Conservation (phyloP, 2,797 vertebrate genomes). For the Sebastes elongatus region DNA sequence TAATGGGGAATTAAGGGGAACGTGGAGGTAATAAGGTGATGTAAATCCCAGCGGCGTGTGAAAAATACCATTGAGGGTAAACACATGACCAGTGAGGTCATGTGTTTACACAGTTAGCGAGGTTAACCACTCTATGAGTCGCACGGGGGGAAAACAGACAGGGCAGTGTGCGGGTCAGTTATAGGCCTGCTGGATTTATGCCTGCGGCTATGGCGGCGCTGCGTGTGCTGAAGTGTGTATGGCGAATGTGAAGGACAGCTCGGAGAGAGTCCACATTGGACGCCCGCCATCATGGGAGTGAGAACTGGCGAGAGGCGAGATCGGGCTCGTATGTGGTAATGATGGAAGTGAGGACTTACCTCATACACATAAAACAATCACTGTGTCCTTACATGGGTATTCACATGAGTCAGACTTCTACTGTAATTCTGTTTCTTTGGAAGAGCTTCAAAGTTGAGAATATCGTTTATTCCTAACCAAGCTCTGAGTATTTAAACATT, state of each 20-base stretch:
- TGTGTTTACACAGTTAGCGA: slow-evolving; percentile 76
- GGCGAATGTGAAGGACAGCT: slow-evolving; percentile 47
- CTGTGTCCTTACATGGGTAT: slow-evolving; percentile 73
- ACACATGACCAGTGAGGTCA: slow-evolving; percentile 76
- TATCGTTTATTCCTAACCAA: background rate
- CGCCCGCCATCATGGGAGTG: slow-evolving; percentile 48
- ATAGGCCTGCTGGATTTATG: slow-evolving; percentile 57
- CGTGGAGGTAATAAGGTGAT: slow-evolving; percentile 56
- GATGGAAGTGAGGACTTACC: slow-evolving; percentile 66
- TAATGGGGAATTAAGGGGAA: slow-evolving; percentile 67
- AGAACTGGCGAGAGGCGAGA: slow-evolving; percentile 44
- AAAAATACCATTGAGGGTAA: slow-evolving; percentile 70
- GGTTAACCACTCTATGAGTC: slow-evolving; percentile 67
- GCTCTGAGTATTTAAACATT: slow-evolving; percentile 3
- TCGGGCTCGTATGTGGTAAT: slow-evolving; percentile 61
- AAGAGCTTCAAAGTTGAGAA: slow-evolving; percentile 29
- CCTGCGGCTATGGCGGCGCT: slow-evolving; percentile 30
- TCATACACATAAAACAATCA: slow-evolving; percentile 71
- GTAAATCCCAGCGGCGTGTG: slow-evolving; percentile 67
- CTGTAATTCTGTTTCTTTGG: slow-evolving; percentile 46
- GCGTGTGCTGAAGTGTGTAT: slow-evolving; percentile 45
- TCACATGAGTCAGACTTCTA: slow-evolving; percentile 42
- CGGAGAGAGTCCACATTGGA: slow-evolving; percentile 49
- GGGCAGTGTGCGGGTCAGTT: slow-evolving; percentile 55
- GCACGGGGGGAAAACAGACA: slow-evolving; percentile 39